Evolutionary conservation across 2,888 invertebrate species (phyloP).

Genomic region (Anodontia alba): DNA sequence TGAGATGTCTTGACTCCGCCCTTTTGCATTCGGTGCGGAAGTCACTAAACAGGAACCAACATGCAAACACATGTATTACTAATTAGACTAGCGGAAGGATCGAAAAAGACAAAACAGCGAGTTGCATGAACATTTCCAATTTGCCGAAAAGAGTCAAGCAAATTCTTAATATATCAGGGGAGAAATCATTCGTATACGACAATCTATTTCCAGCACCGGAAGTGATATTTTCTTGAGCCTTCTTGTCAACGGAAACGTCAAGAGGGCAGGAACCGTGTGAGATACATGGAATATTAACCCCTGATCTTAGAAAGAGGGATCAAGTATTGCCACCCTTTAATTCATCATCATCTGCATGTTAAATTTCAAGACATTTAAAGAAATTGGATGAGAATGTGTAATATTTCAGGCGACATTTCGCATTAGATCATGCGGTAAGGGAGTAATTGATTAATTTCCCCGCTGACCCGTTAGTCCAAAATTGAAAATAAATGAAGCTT

Average conservation of each 20-base stretch:
- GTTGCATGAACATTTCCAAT: constrained; percentile 7
- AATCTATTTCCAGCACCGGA: constrained; percentile 15
- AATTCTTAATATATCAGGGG: constrained; percentile 15
- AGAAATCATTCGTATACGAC: constrained; percentile 16
- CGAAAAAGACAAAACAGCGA: not conserved
- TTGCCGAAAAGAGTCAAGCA: not conserved
- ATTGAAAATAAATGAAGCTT: constrained; percentile 67
- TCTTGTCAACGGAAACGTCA: constrained; percentile 17
- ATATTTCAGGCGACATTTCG: constrained; percentile 3
- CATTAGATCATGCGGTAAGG: constrained; percentile 8
- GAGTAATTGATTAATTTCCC: constrained; percentile 63
- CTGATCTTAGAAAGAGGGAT: constrained; percentile 2
- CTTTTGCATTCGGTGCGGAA: not conserved
- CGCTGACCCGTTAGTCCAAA: constrained; percentile 62
- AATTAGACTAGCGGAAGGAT: constrained; percentile 9
- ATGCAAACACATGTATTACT: not conserved
- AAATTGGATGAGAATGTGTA: not conserved
- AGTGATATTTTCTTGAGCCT: not conserved
- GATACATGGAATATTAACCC: constrained; percentile 12
- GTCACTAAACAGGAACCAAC: not conserved
- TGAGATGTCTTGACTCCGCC: too few species aligned
- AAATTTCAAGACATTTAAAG: constrained; percentile 7
- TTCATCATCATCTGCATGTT: constrained; percentile 11
- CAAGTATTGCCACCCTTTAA: constrained; percentile 18
- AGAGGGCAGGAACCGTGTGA: constrained; percentile 6